These are phyloP conservation scores for Drosophila pandora DNA, from an alignment of 1,140 invertebrate species.

Conservation along the genomic window DNA sequence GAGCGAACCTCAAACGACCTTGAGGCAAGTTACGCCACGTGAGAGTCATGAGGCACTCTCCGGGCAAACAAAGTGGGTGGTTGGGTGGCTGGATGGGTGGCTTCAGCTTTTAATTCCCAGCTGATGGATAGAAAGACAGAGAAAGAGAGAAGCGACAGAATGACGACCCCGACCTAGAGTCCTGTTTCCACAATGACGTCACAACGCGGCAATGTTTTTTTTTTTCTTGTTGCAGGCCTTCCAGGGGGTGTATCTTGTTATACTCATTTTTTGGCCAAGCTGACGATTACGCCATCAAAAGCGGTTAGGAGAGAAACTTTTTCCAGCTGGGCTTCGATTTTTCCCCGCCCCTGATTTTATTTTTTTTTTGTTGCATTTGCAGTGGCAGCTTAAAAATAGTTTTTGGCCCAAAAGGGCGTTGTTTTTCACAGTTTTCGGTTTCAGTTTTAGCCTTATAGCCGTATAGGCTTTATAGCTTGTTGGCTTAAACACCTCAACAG, in stretches of 20 bases:
- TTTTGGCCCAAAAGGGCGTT: constrained; percentile 22
- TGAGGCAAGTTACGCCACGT: constrained; percentile 53
- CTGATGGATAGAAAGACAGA: constrained; percentile 6
- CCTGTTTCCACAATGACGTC: constrained; percentile 69
- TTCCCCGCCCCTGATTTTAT: constrained; percentile 37
- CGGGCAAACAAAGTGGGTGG: constrained; percentile 21
- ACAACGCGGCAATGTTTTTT: constrained; percentile 45
- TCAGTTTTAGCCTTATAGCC: neutral
- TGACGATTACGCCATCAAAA: constrained; percentile 66
- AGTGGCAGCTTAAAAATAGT: constrained; percentile 44
- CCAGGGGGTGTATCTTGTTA: constrained; percentile 37
- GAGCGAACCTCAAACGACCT: constrained; percentile 61
- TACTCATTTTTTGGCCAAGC: neutral
- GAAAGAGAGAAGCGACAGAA: constrained; percentile 7
- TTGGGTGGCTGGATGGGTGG: neutral
- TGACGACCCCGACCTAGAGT: constrained; percentile 65
- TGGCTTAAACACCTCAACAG: constrained; percentile 9
- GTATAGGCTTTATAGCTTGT: neutral
- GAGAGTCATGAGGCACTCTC: constrained; percentile 57
- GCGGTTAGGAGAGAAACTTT: constrained; percentile 19
- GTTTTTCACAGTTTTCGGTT: constrained; percentile 12
- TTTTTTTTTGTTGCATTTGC: constrained; percentile 71
- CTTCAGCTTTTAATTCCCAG: constrained; percentile 21
- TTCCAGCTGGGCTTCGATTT: constrained; percentile 24
- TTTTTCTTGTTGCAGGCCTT: constrained; percentile 16